A percentile compares a stretch with the other conserved stretches of the same genome.
phyloP scores from a whole-genome alignment of 2,113 vertebrate genomes.

The Osmerus mordax region DNA sequence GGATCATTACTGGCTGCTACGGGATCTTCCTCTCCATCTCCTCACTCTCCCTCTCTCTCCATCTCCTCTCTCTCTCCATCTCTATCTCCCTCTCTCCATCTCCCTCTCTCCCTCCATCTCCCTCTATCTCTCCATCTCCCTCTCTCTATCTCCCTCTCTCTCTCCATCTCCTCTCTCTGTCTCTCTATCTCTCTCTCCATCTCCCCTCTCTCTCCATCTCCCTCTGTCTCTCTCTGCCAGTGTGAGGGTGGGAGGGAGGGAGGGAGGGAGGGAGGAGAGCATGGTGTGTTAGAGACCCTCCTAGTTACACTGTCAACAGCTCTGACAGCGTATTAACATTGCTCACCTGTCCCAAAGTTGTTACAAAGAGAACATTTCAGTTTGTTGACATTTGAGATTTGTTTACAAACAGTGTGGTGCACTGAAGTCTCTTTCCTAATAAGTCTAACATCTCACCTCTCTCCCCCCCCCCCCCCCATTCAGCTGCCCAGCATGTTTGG shows the following conservation, averaged over 20 bases:
- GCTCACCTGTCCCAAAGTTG: too few species aligned
- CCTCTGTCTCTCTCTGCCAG: too few species aligned
- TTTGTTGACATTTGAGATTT: too few species aligned
- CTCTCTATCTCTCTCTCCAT: background rate
- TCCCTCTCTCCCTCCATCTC: background rate
- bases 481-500: slow-evolving; percentile 98
- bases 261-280: too few species aligned
- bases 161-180: background rate
- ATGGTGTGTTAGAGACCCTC: too few species aligned
- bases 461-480: slow-evolving; percentile 6
- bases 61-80: background rate
- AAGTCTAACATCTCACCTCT: too few species aligned
- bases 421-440: too few species aligned
- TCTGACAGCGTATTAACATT: too few species aligned
- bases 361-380: too few species aligned
- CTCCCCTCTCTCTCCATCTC: background rate
- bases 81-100: background rate
- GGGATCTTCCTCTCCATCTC: background rate
- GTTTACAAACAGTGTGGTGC: too few species aligned
- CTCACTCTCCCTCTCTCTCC: background rate
- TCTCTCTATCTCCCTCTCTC: background rate
- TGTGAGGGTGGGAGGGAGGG: too few species aligned
- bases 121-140: background rate
- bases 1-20: background rate
- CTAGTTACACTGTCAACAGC: too few species aligned